Evolutionary conservation across 92 coral and sea anemone genomes (phyloP).

Genomic region (Epizoanthus rinbou): DNA sequence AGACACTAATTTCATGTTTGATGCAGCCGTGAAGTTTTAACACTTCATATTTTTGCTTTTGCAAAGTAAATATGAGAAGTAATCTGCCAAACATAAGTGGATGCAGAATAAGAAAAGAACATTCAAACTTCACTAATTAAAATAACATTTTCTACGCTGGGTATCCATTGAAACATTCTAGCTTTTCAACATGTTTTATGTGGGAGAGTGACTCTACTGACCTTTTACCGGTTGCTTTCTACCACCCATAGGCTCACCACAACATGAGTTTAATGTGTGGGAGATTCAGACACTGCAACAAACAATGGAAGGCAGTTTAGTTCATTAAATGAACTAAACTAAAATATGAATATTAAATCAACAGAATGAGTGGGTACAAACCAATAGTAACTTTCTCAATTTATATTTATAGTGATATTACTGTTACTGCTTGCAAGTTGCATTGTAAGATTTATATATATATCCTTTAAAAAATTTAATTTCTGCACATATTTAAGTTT

Average conservation of each 20-base stretch:
- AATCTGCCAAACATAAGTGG: background rate
- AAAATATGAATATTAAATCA: background rate
- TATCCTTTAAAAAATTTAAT: background rate
- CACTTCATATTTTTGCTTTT: background rate
- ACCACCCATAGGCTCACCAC: constrained; percentile 20
- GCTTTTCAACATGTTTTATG: constrained; percentile 40
- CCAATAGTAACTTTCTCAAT: no score
- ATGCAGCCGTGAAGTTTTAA: background rate
- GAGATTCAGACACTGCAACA: background rate
- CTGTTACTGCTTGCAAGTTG: background rate
- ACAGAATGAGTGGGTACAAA: background rate
- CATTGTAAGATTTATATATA: constrained; percentile 9
- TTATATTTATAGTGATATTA: no score
- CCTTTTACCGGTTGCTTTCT: background rate
- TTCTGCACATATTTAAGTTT: background rate
- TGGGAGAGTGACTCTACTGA: constrained; percentile 25
- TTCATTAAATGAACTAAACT: background rate
- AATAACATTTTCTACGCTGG: constrained; percentile 26
- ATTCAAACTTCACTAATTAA: constrained; percentile 11
- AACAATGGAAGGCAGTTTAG: background rate
- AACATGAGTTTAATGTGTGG: background rate
- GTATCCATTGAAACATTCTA: constrained; percentile 38
- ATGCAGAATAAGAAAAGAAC: background rate
- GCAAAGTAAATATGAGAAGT: background rate
- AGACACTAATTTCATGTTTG: background rate